Evolutionary conservation across 2,888 invertebrate genomes (phyloP).

Genomic region (Drosophila tanythrix): DNA sequence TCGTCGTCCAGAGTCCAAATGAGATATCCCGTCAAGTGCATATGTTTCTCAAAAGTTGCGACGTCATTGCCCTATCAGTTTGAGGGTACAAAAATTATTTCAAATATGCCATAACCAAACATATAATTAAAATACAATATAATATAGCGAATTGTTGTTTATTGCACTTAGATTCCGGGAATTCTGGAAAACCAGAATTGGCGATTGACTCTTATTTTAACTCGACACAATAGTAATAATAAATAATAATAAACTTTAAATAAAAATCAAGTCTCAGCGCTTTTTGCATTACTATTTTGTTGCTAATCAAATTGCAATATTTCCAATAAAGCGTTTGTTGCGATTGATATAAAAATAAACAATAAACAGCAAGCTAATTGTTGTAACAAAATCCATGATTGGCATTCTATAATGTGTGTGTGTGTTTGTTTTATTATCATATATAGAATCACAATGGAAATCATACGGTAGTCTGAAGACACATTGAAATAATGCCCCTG

Average conservation of each 20-base stretch:
- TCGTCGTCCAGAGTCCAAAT: constrained; percentile 46
- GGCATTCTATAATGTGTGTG: neutral
- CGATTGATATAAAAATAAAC: constrained; percentile 15
- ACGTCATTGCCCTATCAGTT: constrained; percentile 46
- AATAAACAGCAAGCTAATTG: neutral
- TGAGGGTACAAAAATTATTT: constrained; percentile 12
- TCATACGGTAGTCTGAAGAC: constrained; percentile 50
- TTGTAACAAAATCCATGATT: neutral
- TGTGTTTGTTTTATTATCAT: neutral
- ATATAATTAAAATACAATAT: constrained; percentile 13
- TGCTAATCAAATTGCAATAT: constrained; percentile 31
- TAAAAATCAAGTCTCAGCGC: neutral
- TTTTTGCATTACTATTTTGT: too few species aligned
- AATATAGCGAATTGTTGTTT: constrained; percentile 29
- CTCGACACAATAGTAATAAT: constrained; percentile 3
- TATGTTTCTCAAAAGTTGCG: constrained; percentile 18
- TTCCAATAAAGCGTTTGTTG: constrained; percentile 13
- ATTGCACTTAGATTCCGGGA: constrained; percentile 31
- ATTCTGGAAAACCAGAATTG: constrained; percentile 33
- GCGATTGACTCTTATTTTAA: constrained; percentile 1
- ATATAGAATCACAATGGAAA: constrained; percentile 36
- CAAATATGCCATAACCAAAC: constrained; percentile 19
- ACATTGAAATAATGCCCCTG: constrained; percentile 71
- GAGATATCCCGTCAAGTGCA: constrained; percentile 38
- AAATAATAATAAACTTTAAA: neutral